Evolutionary conservation across 2,113 vertebrate genomes (phyloP).

Genomic region (Dasyprocta punctata): DNA sequence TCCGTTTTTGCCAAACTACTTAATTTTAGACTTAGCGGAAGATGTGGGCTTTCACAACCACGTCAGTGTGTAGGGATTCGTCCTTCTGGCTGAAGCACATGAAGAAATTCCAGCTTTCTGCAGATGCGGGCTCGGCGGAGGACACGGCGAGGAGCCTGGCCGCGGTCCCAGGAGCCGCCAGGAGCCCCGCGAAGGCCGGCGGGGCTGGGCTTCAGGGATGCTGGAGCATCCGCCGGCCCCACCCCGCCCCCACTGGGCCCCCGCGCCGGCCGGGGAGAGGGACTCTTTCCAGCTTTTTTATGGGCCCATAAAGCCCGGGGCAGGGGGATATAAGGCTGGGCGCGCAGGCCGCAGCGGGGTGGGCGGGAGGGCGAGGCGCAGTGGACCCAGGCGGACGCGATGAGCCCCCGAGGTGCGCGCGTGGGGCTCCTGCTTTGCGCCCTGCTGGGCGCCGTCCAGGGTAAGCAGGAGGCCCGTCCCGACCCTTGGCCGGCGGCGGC

Average conservation of each 20-base stretch:
- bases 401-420: background rate
- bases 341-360: background rate
- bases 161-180: background rate
- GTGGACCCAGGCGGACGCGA: background rate
- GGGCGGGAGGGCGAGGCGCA: background rate
- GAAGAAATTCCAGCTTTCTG: background rate
- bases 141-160: background rate
- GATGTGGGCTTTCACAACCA: background rate
- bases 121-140: background rate
- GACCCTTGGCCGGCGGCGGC: background rate
- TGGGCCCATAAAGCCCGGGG: conserved; percentile 58
- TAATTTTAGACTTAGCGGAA: background rate
- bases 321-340: conserved; percentile 56
- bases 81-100: background rate
- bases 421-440: background rate
- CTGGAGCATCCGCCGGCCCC: background rate
- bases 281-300: conserved; percentile 61
- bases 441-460: conserved; percentile 40
- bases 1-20: background rate
- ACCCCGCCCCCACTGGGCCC: conserved; percentile 15
- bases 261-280: background rate
- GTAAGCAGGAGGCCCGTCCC: conserved; percentile 43
- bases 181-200: background rate
- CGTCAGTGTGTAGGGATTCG: background rate
- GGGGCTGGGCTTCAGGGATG: background rate